phyloP scores from a whole-genome alignment of 1,140 invertebrate species.

The Pristionchus pacificus region DNA sequence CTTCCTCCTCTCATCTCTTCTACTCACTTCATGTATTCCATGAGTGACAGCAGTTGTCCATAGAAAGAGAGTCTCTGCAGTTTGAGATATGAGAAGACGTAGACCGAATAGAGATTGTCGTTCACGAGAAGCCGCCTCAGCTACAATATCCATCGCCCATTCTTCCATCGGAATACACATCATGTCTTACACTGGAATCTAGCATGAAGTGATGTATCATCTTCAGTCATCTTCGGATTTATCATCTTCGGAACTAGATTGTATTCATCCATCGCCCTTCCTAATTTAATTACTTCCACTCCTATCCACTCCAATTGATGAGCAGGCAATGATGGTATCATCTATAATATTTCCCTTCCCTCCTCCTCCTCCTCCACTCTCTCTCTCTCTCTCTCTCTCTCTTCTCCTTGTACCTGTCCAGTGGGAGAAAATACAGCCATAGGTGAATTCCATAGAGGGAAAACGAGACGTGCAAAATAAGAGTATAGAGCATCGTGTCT shows the following conservation, averaged over 20 bases:
- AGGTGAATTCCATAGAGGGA: constrained; percentile 38
- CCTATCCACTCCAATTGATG: constrained; percentile 5
- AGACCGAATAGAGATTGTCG: constrained; percentile 71
- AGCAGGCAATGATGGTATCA: background rate
- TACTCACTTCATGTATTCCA: background rate
- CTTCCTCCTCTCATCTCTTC: background rate
- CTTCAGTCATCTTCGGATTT: background rate
- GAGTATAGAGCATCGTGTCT: constrained; percentile 86
- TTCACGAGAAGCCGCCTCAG: constrained; percentile 54
- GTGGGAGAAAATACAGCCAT: background rate
- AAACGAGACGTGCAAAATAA: constrained; percentile 47
- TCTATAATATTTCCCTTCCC: no score
- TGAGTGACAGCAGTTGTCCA: background rate
- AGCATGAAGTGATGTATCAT: no score
- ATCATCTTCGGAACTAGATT: constrained; percentile 9
- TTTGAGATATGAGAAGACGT: background rate
- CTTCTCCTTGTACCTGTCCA: background rate
- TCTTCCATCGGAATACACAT: background rate
- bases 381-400: constrained; percentile 22
- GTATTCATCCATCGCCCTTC: constrained; percentile 24
- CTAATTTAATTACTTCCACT: constrained; percentile 15
- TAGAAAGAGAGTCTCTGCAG: background rate
- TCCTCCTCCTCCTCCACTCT: constrained; percentile 18
- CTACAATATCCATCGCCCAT: background rate
- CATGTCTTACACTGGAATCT: background rate